A percentile compares a stretch with the other conserved stretches of the same genome.
Conservation (phyloP, 1,140 invertebrate genomes). For the Temnothorax curvispinosus region DNA sequence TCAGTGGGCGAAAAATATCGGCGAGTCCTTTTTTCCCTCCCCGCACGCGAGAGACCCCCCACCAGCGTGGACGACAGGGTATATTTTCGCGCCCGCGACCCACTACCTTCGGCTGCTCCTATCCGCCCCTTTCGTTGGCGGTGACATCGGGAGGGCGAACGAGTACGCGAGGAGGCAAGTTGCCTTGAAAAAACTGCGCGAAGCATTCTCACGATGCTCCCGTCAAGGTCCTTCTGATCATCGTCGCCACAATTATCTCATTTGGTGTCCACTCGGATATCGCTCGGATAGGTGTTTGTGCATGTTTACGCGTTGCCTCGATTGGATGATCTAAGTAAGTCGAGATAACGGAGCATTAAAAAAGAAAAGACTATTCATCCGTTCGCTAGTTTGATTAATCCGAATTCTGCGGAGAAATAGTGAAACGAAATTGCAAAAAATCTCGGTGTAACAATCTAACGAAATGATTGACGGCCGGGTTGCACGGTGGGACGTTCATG, state of each 20-base stretch:
- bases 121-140: slow-evolving; percentile 73
- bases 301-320: slow-evolving; percentile 34
- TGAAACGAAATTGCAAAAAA: neutral
- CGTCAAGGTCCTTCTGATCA: slow-evolving; percentile 45
- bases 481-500: slow-evolving; percentile 44
- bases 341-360: neutral
- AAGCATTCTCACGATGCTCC: slow-evolving; percentile 62
- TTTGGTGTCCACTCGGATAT: slow-evolving; percentile 28
- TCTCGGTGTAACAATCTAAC: neutral
- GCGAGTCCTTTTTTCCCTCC: slow-evolving; percentile 64
- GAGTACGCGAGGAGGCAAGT: slow-evolving; percentile 73
- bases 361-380: neutral
- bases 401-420: neutral
- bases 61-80: slow-evolving; percentile 29
- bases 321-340: neutral
- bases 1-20: slow-evolving; percentile 72
- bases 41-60: slow-evolving; percentile 43
- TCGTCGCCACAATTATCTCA: slow-evolving; percentile 37
- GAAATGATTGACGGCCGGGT: slow-evolving; percentile 39
- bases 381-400: neutral
- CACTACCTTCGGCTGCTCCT: slow-evolving; percentile 72
- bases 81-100: slow-evolving; percentile 47
- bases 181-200: slow-evolving; percentile 76
- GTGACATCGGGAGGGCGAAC: slow-evolving; percentile 61
- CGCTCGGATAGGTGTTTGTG: neutral